A percentile compares a stretch with the other conserved stretches of the same genome.
These are phyloP conservation scores for Whitmania pigra DNA, from an alignment of 1,140 invertebrate genomes.

Conservation along the genomic window DNA sequence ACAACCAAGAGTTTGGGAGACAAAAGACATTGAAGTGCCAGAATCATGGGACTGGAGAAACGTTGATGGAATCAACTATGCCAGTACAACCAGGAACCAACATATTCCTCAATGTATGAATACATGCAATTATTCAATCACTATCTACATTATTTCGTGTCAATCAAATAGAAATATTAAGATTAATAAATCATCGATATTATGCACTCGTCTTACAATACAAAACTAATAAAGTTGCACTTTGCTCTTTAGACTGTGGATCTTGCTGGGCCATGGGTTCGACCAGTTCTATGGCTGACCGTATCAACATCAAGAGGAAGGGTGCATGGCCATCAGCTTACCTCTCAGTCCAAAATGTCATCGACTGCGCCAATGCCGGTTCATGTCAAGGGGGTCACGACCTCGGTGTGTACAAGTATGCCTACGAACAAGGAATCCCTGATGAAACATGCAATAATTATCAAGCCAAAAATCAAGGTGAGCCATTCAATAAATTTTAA, in stretches of 20 bases:
- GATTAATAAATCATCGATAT: not conserved
- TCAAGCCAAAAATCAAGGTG: slow-evolving; percentile 45
- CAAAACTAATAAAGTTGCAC: slow-evolving; percentile 2
- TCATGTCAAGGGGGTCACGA: slow-evolving; percentile 38
- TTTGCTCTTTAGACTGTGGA: slow-evolving; percentile 42
- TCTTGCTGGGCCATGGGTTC: slow-evolving; percentile 47
- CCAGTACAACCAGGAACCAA: slow-evolving; percentile 44
- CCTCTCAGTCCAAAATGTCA: slow-evolving; percentile 43
- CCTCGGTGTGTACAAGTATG: slow-evolving; percentile 42
- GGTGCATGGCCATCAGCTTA: slow-evolving; percentile 45
- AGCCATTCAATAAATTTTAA: not conserved
- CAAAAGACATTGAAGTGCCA: slow-evolving; percentile 31
- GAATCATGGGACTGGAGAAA: slow-evolving; percentile 45
- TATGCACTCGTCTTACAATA: not conserved
- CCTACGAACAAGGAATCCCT: slow-evolving; percentile 43
- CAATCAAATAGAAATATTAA: not conserved
- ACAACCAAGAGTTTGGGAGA: not conserved
- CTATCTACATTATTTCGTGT: not conserved
- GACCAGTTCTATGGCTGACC: slow-evolving; percentile 44
- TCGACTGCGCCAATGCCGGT: slow-evolving; percentile 44
- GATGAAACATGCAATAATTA: slow-evolving; percentile 49
- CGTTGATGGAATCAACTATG: slow-evolving; percentile 43
- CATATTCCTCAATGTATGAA: slow-evolving; percentile 43
- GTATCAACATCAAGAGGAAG: slow-evolving; percentile 46
- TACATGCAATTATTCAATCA: too few species aligned